Base-by-base conservation (phyloP, 2,113 vertebrate species). In the Hemiprocne comata region DNA sequence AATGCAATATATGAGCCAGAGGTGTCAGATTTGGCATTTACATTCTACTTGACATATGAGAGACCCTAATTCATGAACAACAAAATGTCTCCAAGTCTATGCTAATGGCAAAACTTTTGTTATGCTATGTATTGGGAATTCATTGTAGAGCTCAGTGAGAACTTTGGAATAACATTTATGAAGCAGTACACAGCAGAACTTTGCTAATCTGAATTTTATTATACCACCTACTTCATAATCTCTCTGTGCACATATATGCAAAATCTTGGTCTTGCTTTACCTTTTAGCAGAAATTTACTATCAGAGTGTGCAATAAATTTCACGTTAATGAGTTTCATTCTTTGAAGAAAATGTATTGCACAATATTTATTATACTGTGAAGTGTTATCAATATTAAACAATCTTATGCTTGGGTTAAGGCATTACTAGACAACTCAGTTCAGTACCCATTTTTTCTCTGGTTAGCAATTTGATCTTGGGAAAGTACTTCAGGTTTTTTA, bases 21-120 rank as follows among this genome's bases (percentile, higher is more conserved):
- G 95, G 96, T 97, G 97, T 97, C 93, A 97, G 93, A 95, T 97
- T 97, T 97, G 97, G 97, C 97, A 0, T 91, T 89, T 93, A 53
- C 70, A 69, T 95, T 67, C 5, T 0, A n/a, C 90, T 89, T 96
- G 76, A 96, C 95, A 89, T 93, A 58, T 96, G 93, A 83, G 93
- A 97, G 76, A 86, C 80, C 79, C 94, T 95, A 92, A 91, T 93
- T 93, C 95, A 75, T 54, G 90, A 96, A 50, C 57, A 96, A 18
- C 0, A 29, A 88, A 96, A 94, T 94, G 85, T 90, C 92, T 97
- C 90, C 94, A 66, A 93, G 76, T 42, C 86, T 65, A 81, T 61
- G 76, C 69, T 83, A 96, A 93, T 95, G 94, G 94, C 86, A 92
- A 92, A 82, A 50, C 83, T 94, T 96, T 82, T 93, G 36, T 87